A percentile compares a stretch with the other conserved stretches of the same genome.
phyloP scores from a whole-genome alignment of 2,113 vertebrate genomes.

The Clarias batrachus region DNA sequence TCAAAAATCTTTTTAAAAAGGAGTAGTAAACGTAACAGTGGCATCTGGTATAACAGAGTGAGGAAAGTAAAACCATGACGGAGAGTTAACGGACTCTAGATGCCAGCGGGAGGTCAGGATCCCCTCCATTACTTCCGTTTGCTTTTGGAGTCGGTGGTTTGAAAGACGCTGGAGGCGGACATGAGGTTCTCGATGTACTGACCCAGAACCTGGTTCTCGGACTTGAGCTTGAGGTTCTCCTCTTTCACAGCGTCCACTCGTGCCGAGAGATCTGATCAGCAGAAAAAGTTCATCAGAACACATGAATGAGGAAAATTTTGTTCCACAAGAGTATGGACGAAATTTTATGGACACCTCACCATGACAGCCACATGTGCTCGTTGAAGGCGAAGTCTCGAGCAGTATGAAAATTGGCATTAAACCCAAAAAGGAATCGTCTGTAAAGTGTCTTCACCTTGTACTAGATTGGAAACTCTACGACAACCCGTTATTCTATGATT shows the following conservation, averaged over 20 bases:
- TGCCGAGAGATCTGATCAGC: slow-evolving; percentile 51
- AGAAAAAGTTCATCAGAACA: neutral
- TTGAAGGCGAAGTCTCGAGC: neutral
- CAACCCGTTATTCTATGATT: too few species aligned
- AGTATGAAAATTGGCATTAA: too few species aligned
- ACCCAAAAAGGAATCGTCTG: too few species aligned
- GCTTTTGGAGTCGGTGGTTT: slow-evolving; percentile 97
- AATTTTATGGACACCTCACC: neutral
- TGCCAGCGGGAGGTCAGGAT: neutral
- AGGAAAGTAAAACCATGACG: slow-evolving; percentile 26
- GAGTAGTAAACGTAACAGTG: slow-evolving; percentile 8
- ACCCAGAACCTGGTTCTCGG: slow-evolving; percentile 97
- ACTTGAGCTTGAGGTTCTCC: slow-evolving; percentile 99
- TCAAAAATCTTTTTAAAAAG: neutral
- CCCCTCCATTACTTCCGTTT: slow-evolving; percentile 59
- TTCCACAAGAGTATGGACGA: neutral
- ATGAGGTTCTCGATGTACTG: slow-evolving; percentile 59
- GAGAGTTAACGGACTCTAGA: neutral
- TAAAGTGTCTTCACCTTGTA: too few species aligned
- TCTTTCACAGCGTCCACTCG: slow-evolving; percentile 76
- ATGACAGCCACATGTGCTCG: neutral
- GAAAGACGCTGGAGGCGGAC: slow-evolving; percentile 79
- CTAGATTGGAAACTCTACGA: too few species aligned
- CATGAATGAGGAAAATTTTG: neutral
- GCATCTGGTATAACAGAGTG: neutral